Conservation (phyloP, 23 tunicate genomes). For the Aplidium turbinatum region DNA sequence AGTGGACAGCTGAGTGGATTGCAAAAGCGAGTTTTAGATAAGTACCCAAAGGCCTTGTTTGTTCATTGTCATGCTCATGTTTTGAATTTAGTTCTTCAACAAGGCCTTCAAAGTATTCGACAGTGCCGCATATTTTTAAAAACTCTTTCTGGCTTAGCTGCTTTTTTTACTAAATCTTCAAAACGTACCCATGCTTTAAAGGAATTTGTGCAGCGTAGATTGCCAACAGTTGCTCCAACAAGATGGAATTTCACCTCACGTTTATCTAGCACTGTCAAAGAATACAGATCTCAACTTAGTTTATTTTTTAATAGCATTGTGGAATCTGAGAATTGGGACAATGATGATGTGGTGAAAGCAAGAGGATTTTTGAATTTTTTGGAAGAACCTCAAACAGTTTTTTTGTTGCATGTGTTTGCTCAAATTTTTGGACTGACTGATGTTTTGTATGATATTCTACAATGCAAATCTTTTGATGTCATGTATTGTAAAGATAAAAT, state of each 20-base stretch:
- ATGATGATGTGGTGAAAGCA: conserved; percentile 6
- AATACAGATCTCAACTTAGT: neutral
- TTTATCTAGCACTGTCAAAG: conserved; percentile 9
- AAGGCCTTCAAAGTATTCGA: neutral
- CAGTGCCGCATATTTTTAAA: conserved; percentile 7
- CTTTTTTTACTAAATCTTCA: neutral
- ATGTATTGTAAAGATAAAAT: too few species aligned
- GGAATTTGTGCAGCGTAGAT: neutral
- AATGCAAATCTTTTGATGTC: too few species aligned
- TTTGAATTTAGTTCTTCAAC: neutral
- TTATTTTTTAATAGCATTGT: neutral
- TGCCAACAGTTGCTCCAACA: conserved; percentile 2
- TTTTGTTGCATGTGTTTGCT: conserved; percentile 1
- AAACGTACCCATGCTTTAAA: conserved; percentile 2
- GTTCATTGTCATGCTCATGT: conserved; percentile 9
- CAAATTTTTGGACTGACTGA: neutral
- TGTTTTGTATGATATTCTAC: too few species aligned
- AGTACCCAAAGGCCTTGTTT: conserved; percentile 1
- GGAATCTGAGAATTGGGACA: conserved; percentile 2
- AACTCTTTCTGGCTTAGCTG: conserved; percentile 1
- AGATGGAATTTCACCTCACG: conserved; percentile 12
- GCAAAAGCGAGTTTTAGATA: neutral
- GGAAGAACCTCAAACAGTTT: conserved; percentile 8
- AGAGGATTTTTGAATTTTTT: neutral
- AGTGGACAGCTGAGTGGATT: conserved; percentile 10